Base-by-base conservation (phyloP, 1,140 invertebrate species). In the Ceratoteleas bidentatus region DNA sequence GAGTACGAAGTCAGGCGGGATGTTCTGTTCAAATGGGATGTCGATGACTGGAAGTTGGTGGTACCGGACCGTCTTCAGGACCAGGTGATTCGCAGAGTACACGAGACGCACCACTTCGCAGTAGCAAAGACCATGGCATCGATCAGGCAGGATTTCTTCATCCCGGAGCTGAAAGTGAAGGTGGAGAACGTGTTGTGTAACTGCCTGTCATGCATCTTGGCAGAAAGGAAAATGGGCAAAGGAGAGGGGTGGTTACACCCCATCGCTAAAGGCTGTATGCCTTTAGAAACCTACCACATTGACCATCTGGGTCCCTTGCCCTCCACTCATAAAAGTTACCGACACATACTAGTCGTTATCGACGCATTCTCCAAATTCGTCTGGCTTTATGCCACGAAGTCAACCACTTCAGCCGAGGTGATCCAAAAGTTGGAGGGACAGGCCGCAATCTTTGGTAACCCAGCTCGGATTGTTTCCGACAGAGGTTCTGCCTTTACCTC, bases 31-130 rank as follows among this genome's bases (percentile, higher is more conserved):
- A n/a, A n/a, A n/a, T n/a, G n/a, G n/a, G n/a, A n/a, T n/a, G n/a
- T n/a, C n/a, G n/a, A n/a, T n/a, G n/a, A 36, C 34, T 9, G 36
- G 36, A 47, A 47, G 45, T n/a, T 47, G 45, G 45, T 47, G 45
- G 45, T 47, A 4, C 45, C 45, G 4, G 13, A 6, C 6, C 6
- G 13, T 6, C 6, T 47, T 6, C 13, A 13, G 8, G 13, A 47
- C 13, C 45, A 47, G 13, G 13, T 47, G 4, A 13, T 47, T 4
- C 8, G 45, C 8, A 11, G 4, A 13, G 11, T 47, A 3, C 45
- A 47, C 45, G 45, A 47, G 11, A 13, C 4, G 45, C 6, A 13
- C 8, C 45, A 47, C 11, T 47, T 47, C 13, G 45, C 45, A 8
- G 3, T 47, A 11, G 11, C 6, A 47, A 47, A 47, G 13, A 47